Conservation (phyloP, 2,888 invertebrate species). For the Trichopria drosophilae region DNA sequence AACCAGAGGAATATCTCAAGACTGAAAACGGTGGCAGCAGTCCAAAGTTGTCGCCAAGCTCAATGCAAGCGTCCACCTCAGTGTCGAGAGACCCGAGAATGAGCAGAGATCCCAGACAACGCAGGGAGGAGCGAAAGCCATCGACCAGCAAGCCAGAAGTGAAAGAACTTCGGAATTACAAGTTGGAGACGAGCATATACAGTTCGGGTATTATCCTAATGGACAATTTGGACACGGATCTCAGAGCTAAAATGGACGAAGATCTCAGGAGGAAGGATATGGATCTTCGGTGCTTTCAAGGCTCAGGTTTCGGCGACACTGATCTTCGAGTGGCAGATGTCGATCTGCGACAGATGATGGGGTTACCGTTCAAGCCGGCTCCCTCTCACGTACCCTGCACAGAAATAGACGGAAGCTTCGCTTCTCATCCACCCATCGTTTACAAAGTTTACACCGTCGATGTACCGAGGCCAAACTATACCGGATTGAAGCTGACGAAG, state of each 20-base stretch:
- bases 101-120: slow-evolving; percentile 49
- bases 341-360: slow-evolving; percentile 70
- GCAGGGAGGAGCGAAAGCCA: slow-evolving; percentile 32
- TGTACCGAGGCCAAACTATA: slow-evolving; percentile 76
- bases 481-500: slow-evolving; percentile 71
- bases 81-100: slow-evolving; percentile 54
- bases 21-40: slow-evolving; percentile 44
- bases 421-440: slow-evolving; percentile 73
- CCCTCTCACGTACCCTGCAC: slow-evolving; percentile 83
- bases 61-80: slow-evolving; percentile 19
- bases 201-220: slow-evolving; percentile 53
- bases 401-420: slow-evolving; percentile 82
- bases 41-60: slow-evolving; percentile 44
- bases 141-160: background rate
- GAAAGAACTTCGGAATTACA: slow-evolving; percentile 36
- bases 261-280: slow-evolving; percentile 58
- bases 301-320: slow-evolving; percentile 64
- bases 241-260: slow-evolving; percentile 51
- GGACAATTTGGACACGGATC: slow-evolving; percentile 54
- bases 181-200: slow-evolving; percentile 55
- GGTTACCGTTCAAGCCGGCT: slow-evolving; percentile 76
- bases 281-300: slow-evolving; percentile 60
- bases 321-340: slow-evolving; percentile 71
- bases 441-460: slow-evolving; percentile 69
- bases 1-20: slow-evolving; percentile 26